Percentiles rank a stretch among this genome's conserved stretches.
Conservation (phyloP, 2,888 invertebrate species). For the Neuroscelio doddi region DNA sequence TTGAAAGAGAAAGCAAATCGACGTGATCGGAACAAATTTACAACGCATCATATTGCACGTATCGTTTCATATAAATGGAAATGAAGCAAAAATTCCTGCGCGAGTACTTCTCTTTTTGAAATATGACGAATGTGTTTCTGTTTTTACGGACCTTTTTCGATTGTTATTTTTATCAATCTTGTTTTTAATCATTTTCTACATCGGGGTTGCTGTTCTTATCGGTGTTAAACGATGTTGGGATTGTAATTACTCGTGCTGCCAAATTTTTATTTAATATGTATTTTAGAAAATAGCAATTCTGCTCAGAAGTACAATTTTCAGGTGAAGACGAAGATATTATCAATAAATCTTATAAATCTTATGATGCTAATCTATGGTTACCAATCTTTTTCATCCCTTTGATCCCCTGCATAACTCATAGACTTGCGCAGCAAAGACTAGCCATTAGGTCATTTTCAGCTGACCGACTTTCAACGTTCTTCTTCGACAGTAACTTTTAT, state of each 20-base stretch:
- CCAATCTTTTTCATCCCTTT: slow-evolving; percentile 5
- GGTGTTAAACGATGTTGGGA: too few relatives aligned
- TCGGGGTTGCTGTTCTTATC: too few relatives aligned
- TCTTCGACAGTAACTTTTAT: background rate
- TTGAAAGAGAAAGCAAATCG: slow-evolving; percentile 16
- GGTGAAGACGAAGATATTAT: background rate
- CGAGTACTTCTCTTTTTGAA: too few relatives aligned
- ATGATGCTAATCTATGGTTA: slow-evolving; percentile 4
- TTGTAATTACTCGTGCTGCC: too few relatives aligned
- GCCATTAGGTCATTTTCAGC: slow-evolving; percentile 1
- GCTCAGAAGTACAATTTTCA: background rate
- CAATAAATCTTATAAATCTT: background rate
- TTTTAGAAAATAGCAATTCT: too few relatives aligned
- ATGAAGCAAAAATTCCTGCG: slow-evolving; percentile 34
- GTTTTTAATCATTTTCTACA: too few relatives aligned
- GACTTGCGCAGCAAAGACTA: background rate
- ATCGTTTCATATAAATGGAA: slow-evolving; percentile 41
- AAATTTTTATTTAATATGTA: too few relatives aligned
- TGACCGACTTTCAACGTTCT: slow-evolving; percentile 7
- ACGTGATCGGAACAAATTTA: slow-evolving; percentile 28
- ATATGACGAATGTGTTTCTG: too few relatives aligned
- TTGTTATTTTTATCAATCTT: too few relatives aligned
- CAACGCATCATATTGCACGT: slow-evolving; percentile 25
- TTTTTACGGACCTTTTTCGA: background rate
- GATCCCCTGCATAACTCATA: slow-evolving; percentile 1